Percentiles rank a stretch among this genome's conserved stretches.
Conservation (phyloP, 2,113 vertebrate genomes). For the Gila orcuttii region DNA sequence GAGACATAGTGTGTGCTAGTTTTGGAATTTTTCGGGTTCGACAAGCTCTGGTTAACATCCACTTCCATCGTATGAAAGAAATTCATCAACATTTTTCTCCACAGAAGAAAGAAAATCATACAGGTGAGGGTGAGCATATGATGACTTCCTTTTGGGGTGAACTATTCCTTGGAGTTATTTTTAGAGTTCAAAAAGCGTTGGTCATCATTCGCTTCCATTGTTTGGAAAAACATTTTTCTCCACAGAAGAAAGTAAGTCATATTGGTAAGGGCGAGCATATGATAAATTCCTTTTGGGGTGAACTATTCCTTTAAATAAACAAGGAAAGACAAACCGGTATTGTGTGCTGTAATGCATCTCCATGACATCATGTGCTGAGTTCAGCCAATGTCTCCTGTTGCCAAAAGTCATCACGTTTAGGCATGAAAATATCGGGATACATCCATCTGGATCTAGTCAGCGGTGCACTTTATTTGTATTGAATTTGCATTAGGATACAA, state of each 20-base stretch:
- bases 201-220: background rate
- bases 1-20: background rate
- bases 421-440: background rate
- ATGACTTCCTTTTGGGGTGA: background rate
- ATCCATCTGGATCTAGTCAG: conserved; percentile 28
- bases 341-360: background rate
- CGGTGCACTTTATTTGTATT: conserved; percentile 22
- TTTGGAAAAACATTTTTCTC: background rate
- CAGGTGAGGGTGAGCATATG: background rate
- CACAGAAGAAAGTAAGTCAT: background rate
- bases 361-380: background rate
- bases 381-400: background rate
- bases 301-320: background rate
- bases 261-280: background rate
- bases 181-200: no score
- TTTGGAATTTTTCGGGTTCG: background rate
- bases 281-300: background rate
- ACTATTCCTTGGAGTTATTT: no score
- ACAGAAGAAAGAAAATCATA: background rate
- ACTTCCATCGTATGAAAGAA: background rate
- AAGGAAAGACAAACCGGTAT: no score
- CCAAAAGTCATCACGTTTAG: background rate
- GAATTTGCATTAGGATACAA: conserved; percentile 33
- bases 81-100: background rate
- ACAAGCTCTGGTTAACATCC: background rate